A percentile compares a stretch with the other conserved stretches of the same genome.
These are phyloP conservation scores for Clupea harengus DNA, from an alignment of 2,113 vertebrate species.

Conservation along the genomic window DNA sequence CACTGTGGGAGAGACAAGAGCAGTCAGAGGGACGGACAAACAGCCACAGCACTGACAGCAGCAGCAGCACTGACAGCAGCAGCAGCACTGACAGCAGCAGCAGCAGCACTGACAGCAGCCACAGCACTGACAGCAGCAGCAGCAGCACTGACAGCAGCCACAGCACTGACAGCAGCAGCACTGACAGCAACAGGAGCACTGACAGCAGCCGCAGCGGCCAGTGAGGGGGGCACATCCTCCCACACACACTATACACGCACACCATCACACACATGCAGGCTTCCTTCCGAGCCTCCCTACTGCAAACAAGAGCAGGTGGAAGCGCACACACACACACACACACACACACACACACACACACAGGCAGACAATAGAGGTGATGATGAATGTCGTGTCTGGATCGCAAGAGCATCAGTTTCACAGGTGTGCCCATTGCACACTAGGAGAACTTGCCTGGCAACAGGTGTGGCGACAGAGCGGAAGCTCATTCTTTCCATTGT, in stretches of 20 bases:
- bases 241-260: background rate
- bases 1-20: constrained; percentile 71
- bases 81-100: too few species aligned
- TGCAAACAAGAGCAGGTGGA: background rate
- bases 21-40: constrained; percentile 38
- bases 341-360: background rate
- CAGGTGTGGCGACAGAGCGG: constrained; percentile 56
- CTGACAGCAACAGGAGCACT: too few species aligned
- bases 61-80: too few species aligned
- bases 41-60: background rate
- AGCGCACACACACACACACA: background rate
- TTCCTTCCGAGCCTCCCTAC: background rate
- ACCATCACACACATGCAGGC: background rate
- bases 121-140: too few species aligned
- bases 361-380: background rate
- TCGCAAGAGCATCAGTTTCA: constrained; percentile 1
- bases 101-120: too few species aligned
- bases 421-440: background rate
- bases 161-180: too few species aligned
- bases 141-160: too few species aligned
- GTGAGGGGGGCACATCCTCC: background rate
- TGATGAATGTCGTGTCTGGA: background rate
- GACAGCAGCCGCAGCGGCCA: too few species aligned
- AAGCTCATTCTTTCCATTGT: background rate
- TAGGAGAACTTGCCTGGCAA: constrained; percentile 53